Evolutionary conservation across 2,113 vertebrate species (phyloP), one percentile per base, ranked within the genome.

Genomic region (Austrofundulus limnaeus): DNA sequence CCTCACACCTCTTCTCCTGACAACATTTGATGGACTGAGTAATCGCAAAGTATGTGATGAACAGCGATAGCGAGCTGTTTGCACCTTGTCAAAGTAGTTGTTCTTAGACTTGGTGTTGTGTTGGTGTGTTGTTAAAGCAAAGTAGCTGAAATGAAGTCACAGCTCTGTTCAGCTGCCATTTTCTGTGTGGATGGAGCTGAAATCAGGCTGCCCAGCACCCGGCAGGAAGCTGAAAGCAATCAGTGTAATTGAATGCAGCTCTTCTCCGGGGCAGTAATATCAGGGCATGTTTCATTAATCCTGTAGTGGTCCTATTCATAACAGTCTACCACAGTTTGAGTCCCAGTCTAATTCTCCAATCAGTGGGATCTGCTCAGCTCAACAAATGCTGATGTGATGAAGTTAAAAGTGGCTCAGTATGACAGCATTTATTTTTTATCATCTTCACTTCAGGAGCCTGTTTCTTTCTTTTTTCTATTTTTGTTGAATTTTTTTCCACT

Each of bases 11-110:
- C 81, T 70, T 53, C 76, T 75, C 78, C 57, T 75, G 70, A 47
- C 80, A 81, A 77, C 72, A 71, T 72, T 72, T 80, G 90, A 88
- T 65, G 71, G 69, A 80, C 66, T 74, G 77, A 86, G 81, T 88
- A 88, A 88, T 80, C 71, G 66, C 24, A 78, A 88, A 85, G 87
- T 87, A 85, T 79, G 81, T 88, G 86, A 72, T 85, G 71, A 91
- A 87, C 89, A 90, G 86, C 85, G 81, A 52, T 69, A 61, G 70
- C 54, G 11, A 52, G 80, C 77, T 85, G 84, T 87, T 91, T 83
- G 70, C 77, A 67, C 79, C 62, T 73, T 45, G 67, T 78, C 50
- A 34, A 69, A 70, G 70, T 78, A 67, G 25, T 81, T 78, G 75
- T 24, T 52, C 39, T 43, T 83, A 83, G 86, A 61, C 65, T 38